These are phyloP conservation scores for Peromyscus nudipes DNA, from an alignment of 2,797 vertebrate genomes.

Conservation along the genomic window DNA sequence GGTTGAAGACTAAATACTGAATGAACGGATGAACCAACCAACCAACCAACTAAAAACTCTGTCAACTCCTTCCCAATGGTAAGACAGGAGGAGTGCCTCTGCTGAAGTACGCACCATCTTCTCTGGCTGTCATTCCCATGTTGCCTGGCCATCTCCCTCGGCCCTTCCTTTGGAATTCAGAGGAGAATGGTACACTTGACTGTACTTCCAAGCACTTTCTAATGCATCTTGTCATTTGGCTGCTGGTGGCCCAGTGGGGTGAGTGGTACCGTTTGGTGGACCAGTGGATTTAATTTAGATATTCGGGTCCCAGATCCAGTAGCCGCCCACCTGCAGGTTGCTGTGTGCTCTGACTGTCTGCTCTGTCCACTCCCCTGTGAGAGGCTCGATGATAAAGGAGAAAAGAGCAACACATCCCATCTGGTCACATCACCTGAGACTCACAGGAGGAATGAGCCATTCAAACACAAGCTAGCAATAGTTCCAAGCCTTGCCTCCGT, in stretches of 20 bases:
- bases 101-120: background rate
- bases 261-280: background rate
- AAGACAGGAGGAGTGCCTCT: background rate
- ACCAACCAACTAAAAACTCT: background rate
- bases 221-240: background rate
- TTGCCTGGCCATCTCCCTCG: too few species aligned
- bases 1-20: background rate
- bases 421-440: background rate
- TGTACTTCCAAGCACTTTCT: background rate
- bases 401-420: background rate
- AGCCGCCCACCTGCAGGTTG: background rate
- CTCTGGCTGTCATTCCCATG: background rate
- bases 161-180: background rate
- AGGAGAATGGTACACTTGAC: background rate
- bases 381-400: background rate
- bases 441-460: background rate
- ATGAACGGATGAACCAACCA: background rate
- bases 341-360: background rate
- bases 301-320: background rate
- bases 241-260: background rate
- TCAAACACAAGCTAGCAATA: background rate
- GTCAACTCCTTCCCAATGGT: background rate
- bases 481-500: background rate
- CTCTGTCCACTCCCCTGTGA: background rate
- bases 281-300: background rate